Evolutionary conservation across 2,888 invertebrate species (phyloP).

Genomic region (Yponomeuta plumbellus): DNA sequence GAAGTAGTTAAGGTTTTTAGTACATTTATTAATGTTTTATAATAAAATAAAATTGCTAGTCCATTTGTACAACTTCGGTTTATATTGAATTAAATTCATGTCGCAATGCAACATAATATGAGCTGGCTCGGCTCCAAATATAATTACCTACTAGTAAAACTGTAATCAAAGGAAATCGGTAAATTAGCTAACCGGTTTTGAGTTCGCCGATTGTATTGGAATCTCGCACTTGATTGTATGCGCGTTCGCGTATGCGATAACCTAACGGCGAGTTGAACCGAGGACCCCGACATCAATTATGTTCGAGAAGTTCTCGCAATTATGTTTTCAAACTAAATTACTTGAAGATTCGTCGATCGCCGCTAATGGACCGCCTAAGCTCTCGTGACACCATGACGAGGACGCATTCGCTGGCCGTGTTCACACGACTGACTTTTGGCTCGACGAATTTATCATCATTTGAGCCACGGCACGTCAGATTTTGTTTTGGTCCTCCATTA

Average conservation of each 20-base stretch:
- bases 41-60: no score
- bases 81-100: no score
- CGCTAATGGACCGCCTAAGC: constrained; percentile 54
- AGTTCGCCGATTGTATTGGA: constrained; percentile 11
- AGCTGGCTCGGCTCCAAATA: neutral
- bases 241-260: constrained; percentile 24
- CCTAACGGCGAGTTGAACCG: constrained; percentile 62
- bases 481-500: constrained; percentile 12
- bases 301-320: constrained; percentile 71
- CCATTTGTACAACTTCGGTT: no score
- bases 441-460: constrained; percentile 19
- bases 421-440: constrained; percentile 43
- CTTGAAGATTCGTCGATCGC: constrained; percentile 64
- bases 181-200: neutral
- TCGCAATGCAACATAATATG: neutral
- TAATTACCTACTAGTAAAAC: neutral
- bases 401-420: constrained; percentile 29
- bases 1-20: neutral
- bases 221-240: constrained; percentile 12
- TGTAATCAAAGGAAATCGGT: constrained; percentile 2
- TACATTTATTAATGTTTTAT: neutral
- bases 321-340: constrained; percentile 72
- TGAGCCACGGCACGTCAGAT: constrained; percentile 13
- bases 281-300: constrained; percentile 63
- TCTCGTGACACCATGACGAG: constrained; percentile 53